These are phyloP conservation scores for Ateles fusciceps DNA, from an alignment of 2,797 vertebrate genomes.

Conservation along the genomic window DNA sequence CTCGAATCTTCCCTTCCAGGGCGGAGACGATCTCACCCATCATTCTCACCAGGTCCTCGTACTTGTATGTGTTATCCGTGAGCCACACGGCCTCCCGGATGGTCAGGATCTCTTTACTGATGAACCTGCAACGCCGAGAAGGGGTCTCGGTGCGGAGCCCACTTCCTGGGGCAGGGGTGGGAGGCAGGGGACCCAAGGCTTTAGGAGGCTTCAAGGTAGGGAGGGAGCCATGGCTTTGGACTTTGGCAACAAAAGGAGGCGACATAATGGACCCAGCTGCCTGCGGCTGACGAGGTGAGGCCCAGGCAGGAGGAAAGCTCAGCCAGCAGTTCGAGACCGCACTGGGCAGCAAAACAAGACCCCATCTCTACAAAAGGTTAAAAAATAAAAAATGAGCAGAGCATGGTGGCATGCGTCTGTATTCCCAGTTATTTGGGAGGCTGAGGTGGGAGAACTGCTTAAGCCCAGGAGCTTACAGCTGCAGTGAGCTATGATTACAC, in stretches of 20 bases:
- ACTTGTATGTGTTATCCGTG: conserved; percentile 99
- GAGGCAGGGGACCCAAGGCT: too few species aligned
- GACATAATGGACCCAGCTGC: neutral
- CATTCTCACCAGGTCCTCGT: conserved; percentile 98
- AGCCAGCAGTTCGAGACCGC: neutral
- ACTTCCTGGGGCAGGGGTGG: neutral
- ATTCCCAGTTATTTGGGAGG: neutral
- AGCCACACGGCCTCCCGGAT: conserved; percentile 99
- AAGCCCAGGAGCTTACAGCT: neutral
- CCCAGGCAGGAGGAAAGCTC: neutral
- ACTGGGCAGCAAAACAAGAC: neutral
- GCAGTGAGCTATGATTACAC: neutral
- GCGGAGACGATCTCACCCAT: conserved; percentile 98
- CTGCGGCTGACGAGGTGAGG: neutral
- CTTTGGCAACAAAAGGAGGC: neutral
- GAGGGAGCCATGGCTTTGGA: neutral
- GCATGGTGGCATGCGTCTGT: neutral
- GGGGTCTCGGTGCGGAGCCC: neutral
- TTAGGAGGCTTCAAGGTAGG: neutral
- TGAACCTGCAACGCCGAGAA: conserved; percentile 81
- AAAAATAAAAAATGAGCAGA: neutral
- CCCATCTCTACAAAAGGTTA: neutral
- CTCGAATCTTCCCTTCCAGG: conserved; percentile 94
- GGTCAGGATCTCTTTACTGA: conserved; percentile 97
- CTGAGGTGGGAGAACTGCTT: neutral